Conservation (phyloP, 2,797 vertebrate genomes). For the Hippocampus kuda region DNA sequence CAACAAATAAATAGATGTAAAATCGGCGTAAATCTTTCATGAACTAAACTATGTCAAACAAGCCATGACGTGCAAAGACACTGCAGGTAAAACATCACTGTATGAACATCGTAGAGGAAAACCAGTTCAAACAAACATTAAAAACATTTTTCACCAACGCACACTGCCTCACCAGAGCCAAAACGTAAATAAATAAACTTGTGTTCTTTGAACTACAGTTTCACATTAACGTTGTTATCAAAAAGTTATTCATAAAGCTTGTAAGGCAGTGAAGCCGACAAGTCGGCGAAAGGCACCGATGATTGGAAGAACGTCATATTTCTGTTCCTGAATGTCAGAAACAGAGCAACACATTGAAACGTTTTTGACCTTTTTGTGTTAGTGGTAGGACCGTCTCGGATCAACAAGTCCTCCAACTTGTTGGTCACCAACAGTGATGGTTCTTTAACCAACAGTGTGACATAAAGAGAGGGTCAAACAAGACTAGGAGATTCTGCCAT, state of each 20-base stretch:
- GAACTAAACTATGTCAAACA: neutral
- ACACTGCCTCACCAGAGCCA: conserved; percentile 27
- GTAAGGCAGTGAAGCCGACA: conserved; percentile 36
- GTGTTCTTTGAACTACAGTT: conserved; percentile 36
- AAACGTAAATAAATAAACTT: conserved; percentile 59
- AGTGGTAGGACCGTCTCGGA: conserved; percentile 19
- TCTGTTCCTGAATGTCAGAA: conserved; percentile 62
- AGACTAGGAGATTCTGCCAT: neutral
- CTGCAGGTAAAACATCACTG: neutral
- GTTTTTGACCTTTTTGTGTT: conserved; percentile 22
- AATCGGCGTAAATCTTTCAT: neutral
- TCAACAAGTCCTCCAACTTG: conserved; percentile 10
- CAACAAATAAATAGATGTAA: neutral
- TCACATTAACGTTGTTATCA: conserved; percentile 48
- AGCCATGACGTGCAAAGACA: neutral
- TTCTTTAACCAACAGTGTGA: conserved; percentile 12
- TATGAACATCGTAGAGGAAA: neutral
- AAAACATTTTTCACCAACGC: neutral
- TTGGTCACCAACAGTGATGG: conserved; percentile 16
- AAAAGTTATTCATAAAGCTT: conserved; percentile 22
- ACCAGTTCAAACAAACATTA: neutral
- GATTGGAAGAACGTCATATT: conserved; percentile 17
- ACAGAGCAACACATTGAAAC: conserved; percentile 21
- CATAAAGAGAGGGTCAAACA: neutral
- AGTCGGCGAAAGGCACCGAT: conserved; percentile 49